Base-by-base conservation (phyloP, 2,888 invertebrate genomes). In the Taenaris catops region DNA sequence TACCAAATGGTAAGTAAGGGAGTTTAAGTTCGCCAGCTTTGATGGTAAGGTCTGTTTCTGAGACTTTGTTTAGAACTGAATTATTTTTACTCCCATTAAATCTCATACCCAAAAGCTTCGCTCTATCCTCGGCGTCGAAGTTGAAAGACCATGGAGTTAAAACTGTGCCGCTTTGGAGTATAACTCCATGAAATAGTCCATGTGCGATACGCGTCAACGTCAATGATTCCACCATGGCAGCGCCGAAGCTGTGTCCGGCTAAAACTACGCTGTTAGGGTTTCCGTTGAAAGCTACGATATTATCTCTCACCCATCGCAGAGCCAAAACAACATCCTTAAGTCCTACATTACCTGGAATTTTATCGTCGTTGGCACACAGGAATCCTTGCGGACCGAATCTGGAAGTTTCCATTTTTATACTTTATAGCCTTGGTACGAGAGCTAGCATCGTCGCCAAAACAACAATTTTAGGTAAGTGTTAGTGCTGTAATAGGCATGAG, bases 211-310 rank as follows among this genome's bases (percentile, higher is more conserved):
- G 53, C 0, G 74, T 67, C 1, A 84, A 34, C 18, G 60, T 50
- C 5, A 81, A 36, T 1, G 70, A 65, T 42, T 86, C 83, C 0
- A 70, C 71, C 38, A 83, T 68, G 0, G 84, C 80, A 0, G 83
- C 84, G 4, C 74, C 84, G 14, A 75, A 66, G 8, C 84, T 54
- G 39, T 84, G 80, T 1, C 86, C 84, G 0, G 58, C 84, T 2
- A 79, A 38, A 2, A 75, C 63, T 1, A 83, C 67, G 33, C 62
- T 67, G 1, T 68, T 48, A 1, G 84, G 63, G 36, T 75, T 72
- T n/a, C 86, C 86, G 35, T 65, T 61, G 34, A 86, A 86, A 0
- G 83, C 84, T 1, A 71, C 57, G 2, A 84, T 79, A 40, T 84
- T 86, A 36, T 86, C 86, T 26, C 73, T 55, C 1, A 81, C 59